Base-by-base conservation (phyloP, 1,140 invertebrate genomes). In the Rhagoletis pomonella region DNA sequence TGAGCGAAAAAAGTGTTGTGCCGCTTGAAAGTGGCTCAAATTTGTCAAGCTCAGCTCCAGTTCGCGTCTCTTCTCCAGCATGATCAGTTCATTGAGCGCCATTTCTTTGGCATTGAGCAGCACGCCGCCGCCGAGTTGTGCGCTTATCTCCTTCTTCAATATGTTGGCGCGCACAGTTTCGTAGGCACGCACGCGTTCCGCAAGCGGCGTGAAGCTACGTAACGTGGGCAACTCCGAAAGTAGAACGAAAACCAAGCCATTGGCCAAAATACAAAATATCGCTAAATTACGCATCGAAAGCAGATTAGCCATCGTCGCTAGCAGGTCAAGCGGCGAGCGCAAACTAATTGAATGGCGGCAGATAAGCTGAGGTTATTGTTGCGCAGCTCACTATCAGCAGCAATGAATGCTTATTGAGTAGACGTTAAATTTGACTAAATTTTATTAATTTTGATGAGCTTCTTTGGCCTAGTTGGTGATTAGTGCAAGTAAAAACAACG, bases 1-100 rank as follows among this genome's bases (percentile, higher is more conserved):
- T 0, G 94, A 94, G 1, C 92, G 86, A 87, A 97, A 95, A 87
- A 97, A 97, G 89, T 96, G 95, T 3, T 93, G 92, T 0, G 95
- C 94, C 3, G 96, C 95, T 10, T 94, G 93, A 90, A 95, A 96
- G 9, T 91, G 93, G 19, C 91, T 89, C 1, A 94, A 94, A 64
- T 95, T 91, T 55, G 91, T 67, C 64, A 95, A 95, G 55, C 94
- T 94, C 89, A 92, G 91, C 81, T 94, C 93, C 39, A 95, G 90
- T 93, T 97, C 96, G 47, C 90, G 58, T 7, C 39, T 44, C 58
- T 86, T 86, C 85, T 86, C 85, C 58, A 60, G 9, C 88, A 89
- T 91, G 0, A 91, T 87, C 6, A 90, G 64, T 44, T 89, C 64
- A 44, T 91, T 91, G 81, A 89, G 90, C 0, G 65, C 84, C 60